phyloP scores from a whole-genome alignment of 2,113 vertebrate genomes.

The Suricata suricatta region DNA sequence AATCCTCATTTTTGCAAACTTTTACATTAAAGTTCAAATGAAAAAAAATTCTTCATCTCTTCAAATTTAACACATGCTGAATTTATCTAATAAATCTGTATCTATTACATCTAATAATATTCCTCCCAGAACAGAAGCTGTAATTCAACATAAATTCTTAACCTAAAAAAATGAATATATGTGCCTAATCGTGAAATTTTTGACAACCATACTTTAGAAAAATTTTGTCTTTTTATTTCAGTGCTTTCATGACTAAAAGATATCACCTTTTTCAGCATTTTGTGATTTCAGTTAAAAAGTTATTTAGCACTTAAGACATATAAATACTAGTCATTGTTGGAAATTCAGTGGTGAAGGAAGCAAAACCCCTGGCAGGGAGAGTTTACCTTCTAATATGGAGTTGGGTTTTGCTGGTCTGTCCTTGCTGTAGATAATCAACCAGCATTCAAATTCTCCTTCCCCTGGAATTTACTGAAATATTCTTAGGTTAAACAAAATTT shows the following conservation, averaged over 20 bases:
- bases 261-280: background rate
- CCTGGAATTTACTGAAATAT: background rate
- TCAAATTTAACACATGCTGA: background rate
- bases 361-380: background rate
- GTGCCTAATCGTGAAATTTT: background rate
- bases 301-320: background rate
- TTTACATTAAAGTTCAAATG: background rate
- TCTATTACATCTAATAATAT: background rate
- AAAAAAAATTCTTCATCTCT: background rate
- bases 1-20: background rate
- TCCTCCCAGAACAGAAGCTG: background rate
- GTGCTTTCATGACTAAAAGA: background rate
- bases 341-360: background rate
- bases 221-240: background rate
- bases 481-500: background rate
- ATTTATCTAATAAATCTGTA: constrained; percentile 22
- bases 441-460: background rate
- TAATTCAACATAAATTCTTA: constrained; percentile 13
- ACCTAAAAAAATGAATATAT: background rate
- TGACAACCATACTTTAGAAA: background rate
- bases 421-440: background rate
- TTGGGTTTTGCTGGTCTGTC: background rate
- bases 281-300: background rate
- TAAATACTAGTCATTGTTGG: background rate
- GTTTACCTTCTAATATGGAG: background rate